Base-by-base conservation (phyloP, 1,140 invertebrate genomes). In the Panulirus ornatus region DNA sequence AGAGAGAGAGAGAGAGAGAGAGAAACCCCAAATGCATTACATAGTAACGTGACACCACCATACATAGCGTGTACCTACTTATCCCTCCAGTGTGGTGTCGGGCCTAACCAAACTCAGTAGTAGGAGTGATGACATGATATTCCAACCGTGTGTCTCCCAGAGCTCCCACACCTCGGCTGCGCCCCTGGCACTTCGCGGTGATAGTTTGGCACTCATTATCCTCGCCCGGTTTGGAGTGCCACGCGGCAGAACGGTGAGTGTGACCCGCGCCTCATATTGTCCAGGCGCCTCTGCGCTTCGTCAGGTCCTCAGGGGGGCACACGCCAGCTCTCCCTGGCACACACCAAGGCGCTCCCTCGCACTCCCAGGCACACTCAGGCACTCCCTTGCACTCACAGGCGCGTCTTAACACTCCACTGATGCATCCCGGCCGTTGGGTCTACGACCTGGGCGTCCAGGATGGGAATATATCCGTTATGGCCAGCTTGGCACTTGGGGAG, bases 221-320 rank as follows among this genome's bases (percentile, higher is more conserved):
- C 58, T 30, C 58, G 16, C 58, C 58, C 58, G 27, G 58, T 66
- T 66, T 66, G 58, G 58, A 30, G 58, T 66, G 58, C 58, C 58
- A 30, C 58, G n/a, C n/a, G 58, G 58, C 3, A 9, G 2, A 66
- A 66, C 58, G 44, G 42, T 79, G 40, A 30, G 76, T 30, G 76
- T 51, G 76, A 51, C 76, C 44, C 22, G 27, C 27, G 40, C 42
- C 34, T 79, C 76, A 79, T 51, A 19, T 79, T 79, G 76, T 79
- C 76, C 76, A 79, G 76, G 76, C 76, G 38, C 58, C 44, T n/a
- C 76, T 79, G 42, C 51, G 27, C 30, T 51, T 0, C 11, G 2
- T 42, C 40, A 47, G 9, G 19, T 8, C n/a, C 44, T 19, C 76
- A 27, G 34, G 40, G 22, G n/a, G 76, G 76, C 76, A 79, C 76